Evolutionary conservation across 2,797 vertebrate species (phyloP), one percentile per base, ranked within the genome.

Genomic region (Emys orbicularis): DNA sequence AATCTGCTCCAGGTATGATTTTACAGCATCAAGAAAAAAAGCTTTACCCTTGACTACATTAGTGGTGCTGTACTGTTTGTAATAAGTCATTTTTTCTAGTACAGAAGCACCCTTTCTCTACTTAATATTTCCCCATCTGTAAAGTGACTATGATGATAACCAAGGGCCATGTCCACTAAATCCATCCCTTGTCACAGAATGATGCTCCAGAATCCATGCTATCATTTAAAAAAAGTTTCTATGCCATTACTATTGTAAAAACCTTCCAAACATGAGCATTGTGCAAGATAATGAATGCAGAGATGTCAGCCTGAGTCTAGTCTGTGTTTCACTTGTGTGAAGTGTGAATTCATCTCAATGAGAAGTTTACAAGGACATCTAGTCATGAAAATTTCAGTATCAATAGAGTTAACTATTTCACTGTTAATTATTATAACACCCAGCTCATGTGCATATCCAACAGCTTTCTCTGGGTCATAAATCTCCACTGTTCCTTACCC

Each of bases 401-500:
- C 49, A 37, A 1, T 34, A 23, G 25, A 81, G 44, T 27, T 15
- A 83, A 18, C 12, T 76, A 21, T 49, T 83, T 80, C 11, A 87
- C n/a, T 76, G 31, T 2, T 76, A 12, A 82, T 34, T 16, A 11
- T 23, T 77, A 86, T 8, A 83, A 12, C 91, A 2, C 8, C 15
- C 53, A 91, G 41, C 4, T 57, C 12, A 91, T 50, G 89, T 57
- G 87, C 41, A 56, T 85, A 15, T 94, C 61, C 59, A 16, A 47
- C 25, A 23, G 10, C 52, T 86, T 72, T 61, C 8, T 44, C 74
- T 29, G 80, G 29, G 8, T 5, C 25, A 77, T 12, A 85, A 87
- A 88, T 2, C 2, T 84, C 19, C 2, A 0, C 0, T 89, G 52
- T 3, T 89, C 49, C 29, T 54, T 86, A 18, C 3, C n/a, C n/a